Percentiles rank a stretch among this genome's conserved stretches.
Conservation (phyloP, 2,888 invertebrate genomes). For the Octonoba sinensis region DNA sequence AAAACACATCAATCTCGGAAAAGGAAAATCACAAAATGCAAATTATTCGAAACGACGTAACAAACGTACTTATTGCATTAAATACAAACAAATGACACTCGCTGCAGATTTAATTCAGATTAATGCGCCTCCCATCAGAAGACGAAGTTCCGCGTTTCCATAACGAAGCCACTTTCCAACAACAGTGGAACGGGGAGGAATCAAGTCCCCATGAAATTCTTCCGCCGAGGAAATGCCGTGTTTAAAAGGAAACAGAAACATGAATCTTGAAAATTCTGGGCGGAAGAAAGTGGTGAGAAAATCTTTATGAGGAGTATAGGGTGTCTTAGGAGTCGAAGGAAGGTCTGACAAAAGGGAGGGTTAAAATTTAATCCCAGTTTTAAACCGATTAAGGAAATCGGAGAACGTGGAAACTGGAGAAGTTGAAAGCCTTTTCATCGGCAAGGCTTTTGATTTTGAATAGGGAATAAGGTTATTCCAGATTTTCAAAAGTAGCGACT, state of each 20-base stretch:
- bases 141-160: not conserved
- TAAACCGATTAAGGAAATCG: constrained; percentile 42
- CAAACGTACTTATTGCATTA: constrained; percentile 16
- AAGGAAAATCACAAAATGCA: too few species aligned
- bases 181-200: not conserved
- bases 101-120: constrained; percentile 24
- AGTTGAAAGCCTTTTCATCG: constrained; percentile 7
- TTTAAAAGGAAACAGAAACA: constrained; percentile 35
- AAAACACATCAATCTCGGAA: too few species aligned
- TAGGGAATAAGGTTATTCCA: too few species aligned
- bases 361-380: constrained; percentile 51
- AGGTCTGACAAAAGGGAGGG: too few species aligned
- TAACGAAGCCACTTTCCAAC: constrained; percentile 28
- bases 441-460: too few species aligned
- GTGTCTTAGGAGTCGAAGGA: too few species aligned
- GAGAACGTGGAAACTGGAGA: not conserved
- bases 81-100: constrained; percentile 33
- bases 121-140: constrained; percentile 8
- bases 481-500: too few species aligned
- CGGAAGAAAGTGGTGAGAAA: too few species aligned
- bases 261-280: too few species aligned
- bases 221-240: constrained; percentile 10
- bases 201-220: constrained; percentile 8
- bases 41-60: too few species aligned
- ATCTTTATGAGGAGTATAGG: too few species aligned